Percentiles rank a stretch among this genome's conserved stretches.
Evolutionary conservation across 1,140 invertebrate species (phyloP).

Genomic region (Anastrepha obliqua): DNA sequence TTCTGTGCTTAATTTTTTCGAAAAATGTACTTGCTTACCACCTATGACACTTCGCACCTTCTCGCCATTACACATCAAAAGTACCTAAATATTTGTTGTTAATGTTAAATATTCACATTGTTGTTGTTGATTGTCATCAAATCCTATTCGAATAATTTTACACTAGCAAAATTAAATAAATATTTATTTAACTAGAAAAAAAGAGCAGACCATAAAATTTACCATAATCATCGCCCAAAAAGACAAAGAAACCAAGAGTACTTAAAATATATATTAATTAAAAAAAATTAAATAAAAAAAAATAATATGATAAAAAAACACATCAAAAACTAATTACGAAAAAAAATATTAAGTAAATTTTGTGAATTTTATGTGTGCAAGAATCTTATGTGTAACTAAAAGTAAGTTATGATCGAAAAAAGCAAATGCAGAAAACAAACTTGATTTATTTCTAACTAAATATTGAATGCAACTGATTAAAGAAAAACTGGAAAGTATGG

Average conservation of each 20-base stretch:
- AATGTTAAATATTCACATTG: slow-evolving; percentile 13
- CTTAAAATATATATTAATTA: no score
- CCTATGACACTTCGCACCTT: not conserved
- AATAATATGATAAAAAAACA: not conserved
- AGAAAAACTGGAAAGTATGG: not conserved
- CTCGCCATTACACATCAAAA: slow-evolving; percentile 25
- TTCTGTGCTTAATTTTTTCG: no score
- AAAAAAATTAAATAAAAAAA: not conserved
- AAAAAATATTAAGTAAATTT: not conserved
- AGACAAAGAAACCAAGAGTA: not conserved
- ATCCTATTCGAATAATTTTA: not conserved
- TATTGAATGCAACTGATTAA: not conserved
- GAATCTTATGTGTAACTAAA: slow-evolving; percentile 52
- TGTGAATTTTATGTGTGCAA: slow-evolving; percentile 53
- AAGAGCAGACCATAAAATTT: not conserved
- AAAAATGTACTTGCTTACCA: no score
- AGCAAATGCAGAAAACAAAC: not conserved
- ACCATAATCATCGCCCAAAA: not conserved
- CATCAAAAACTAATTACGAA: not conserved
- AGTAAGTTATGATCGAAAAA: slow-evolving; percentile 1
- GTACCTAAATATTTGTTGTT: slow-evolving; percentile 44
- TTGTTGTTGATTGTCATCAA: not conserved
- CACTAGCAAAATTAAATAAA: not conserved
- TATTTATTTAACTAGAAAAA: not conserved
- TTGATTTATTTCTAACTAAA: not conserved